Evolutionary conservation across 2,113 vertebrate species (phyloP), one percentile per base, ranked within the genome.

Genomic region (Pungitius pungitius): DNA sequence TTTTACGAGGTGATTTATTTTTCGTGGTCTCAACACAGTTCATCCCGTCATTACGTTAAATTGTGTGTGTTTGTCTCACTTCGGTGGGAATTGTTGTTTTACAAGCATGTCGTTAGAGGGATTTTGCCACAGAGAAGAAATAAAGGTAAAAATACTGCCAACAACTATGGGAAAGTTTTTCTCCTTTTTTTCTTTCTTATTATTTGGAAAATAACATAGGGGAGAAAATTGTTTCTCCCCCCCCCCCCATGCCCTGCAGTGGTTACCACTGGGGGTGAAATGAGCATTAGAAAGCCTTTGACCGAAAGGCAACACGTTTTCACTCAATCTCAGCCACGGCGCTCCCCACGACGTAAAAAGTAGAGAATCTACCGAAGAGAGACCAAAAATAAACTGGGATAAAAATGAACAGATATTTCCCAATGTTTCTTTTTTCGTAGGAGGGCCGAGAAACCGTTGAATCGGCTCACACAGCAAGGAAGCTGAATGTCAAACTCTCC

Each of bases 291-390:
- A 83, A 72, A 84, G 72, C 71, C 78, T 79, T 30, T 83, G 82
- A 82, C 84, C 79, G 52, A 75, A n/a, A 78, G 71, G 70, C 79
- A 84, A 84, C 78, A 80, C 60, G 71, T 77, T 87, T 86, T 65
- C 60, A 62, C 82, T 86, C 86, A 83, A 64, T 75, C 49, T 74
- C 64, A 2, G 66, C 69, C 20, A 57, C 58, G 70, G 70, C 57
- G 60, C 13, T 27, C 47, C 39, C 18, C 42, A 66, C 39, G 79
- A 45, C 17, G 67, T 13, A 64, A 59, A 61, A 42, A 40, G n/a
- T n/a, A 30, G 17, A 58, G 33, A 52, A 33, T 45, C 26, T 15
- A n/a, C 14, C 56, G 59, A 81, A 8, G 64, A 45, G 20, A 71
- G 1, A 58, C 20, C 64, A 42, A 51, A 22, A 45, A 22, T n/a